Conservation (phyloP, 2,113 vertebrate species). For the Elaphurus davidianus region DNA sequence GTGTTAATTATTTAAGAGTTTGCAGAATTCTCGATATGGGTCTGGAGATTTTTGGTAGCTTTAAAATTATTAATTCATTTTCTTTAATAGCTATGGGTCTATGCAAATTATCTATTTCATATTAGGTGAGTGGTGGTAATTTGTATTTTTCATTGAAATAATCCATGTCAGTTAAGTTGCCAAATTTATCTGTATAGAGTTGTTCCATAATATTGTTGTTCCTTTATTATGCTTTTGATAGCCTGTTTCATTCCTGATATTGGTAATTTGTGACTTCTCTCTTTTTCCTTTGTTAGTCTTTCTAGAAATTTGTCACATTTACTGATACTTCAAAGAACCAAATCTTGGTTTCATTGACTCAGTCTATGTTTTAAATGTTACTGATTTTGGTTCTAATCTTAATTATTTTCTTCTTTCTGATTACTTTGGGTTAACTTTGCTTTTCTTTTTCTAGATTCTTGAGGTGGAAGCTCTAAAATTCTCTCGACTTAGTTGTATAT, state of each 20-base stretch:
- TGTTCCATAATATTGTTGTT: neutral
- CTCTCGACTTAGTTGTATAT: neutral
- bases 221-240: neutral
- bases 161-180: neutral
- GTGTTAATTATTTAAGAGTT: neutral
- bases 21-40: neutral
- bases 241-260: neutral
- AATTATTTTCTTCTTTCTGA: neutral
- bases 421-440: neutral
- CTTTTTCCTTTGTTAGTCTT: neutral
- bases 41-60: neutral
- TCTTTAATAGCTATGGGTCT: neutral
- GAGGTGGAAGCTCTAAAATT: neutral
- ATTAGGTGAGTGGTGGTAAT: neutral
- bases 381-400: neutral
- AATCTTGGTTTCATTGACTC: neutral
- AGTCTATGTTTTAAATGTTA: neutral
- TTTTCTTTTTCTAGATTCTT: neutral
- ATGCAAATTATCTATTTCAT: neutral
- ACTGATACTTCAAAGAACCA: neutral
- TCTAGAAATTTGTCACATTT: neutral
- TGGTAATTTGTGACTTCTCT: neutral
- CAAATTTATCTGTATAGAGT: neutral
- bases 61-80: constrained; percentile 3
- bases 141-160: neutral